These are phyloP conservation scores for Tachyglossus aculeatus DNA, from an alignment of 2,797 vertebrate genomes.

Conservation along the genomic window DNA sequence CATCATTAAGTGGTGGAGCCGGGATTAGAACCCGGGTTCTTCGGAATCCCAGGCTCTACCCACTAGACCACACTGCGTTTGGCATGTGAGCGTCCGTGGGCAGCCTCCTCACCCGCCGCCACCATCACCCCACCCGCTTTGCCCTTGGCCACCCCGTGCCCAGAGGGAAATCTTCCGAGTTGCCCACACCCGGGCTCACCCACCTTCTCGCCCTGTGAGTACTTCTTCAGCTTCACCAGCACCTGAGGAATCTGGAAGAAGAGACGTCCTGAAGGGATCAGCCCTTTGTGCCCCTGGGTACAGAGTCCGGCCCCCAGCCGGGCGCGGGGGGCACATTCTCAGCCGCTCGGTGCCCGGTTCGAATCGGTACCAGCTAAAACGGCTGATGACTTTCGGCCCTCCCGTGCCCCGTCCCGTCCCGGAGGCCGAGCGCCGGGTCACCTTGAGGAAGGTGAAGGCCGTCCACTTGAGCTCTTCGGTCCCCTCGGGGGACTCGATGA, in stretches of 20 bases:
- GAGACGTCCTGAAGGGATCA: neutral
- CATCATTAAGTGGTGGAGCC: no score
- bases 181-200: neutral
- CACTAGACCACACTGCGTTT: no score
- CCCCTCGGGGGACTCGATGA: constrained; percentile 97
- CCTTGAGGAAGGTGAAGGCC: constrained; percentile 97
- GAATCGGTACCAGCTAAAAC: neutral
- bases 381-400: rapidly evolving
- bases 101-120: no score
- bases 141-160: neutral
- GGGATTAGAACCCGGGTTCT: no score
- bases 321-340: rapidly evolving
- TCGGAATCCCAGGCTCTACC: no score
- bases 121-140: no score
- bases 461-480: constrained; percentile 98
- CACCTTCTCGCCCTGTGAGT: constrained; percentile 90
- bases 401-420: rapidly evolving
- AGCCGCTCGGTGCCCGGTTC: neutral
- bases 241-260: constrained; percentile 91
- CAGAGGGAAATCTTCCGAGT: neutral
- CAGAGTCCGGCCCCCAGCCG: neutral
- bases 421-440: constrained; percentile 35
- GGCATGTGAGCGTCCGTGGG: no score
- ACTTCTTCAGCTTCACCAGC: constrained; percentile 92
- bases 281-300: neutral